Base-by-base conservation (phyloP, 1,140 invertebrate species). In the Habropoda laboriosa region DNA sequence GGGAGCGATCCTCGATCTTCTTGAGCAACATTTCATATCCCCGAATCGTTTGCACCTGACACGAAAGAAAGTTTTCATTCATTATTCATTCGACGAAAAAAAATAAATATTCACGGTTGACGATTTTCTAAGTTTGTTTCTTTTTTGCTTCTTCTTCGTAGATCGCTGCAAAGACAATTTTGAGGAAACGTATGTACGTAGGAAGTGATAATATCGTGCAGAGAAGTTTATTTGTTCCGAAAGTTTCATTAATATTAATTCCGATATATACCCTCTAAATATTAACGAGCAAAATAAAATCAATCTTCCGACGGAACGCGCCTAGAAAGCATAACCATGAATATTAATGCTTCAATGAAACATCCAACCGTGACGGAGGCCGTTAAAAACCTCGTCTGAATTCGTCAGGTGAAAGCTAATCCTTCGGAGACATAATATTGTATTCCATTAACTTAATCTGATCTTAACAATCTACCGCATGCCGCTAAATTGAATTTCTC, bases 1-100 rank as follows among this genome's bases (percentile, higher is more conserved):
- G 0, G 91, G 91, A 8, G 89, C 89, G n/a, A 92, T 76, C 42
- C 89, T 83, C 13, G 89, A 68, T 77, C 79, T 81, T 70, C 79
- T 88, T 68, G 80, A 80, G 64, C 89, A 92, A 71, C 90, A 88
- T 70, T 85, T 90, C 10, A 79, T 70, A 13, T 89, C 87, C 57
- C 82, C 82, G 8, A 89, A 64, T 45, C 89, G 70, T 13, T 79
- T 79, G 60, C 91, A 92, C 72, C 91, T 92, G 72, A 13, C 0
- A 16, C n/a, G 21, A 66, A 35, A 66, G 74, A 32, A 24, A 6
- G 24, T 63, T 51, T 27, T 55, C 0, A 12, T n/a, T n/a, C 32
- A 0, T 27, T 2, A 10, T 57, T 2, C 12, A 24, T 27, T 51
- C 27, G 18, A 67, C 18, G 63, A 45, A 60, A 64, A 18, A 64